Conservation (phyloP, 2,888 invertebrate species). For the Plebejus argus region DNA sequence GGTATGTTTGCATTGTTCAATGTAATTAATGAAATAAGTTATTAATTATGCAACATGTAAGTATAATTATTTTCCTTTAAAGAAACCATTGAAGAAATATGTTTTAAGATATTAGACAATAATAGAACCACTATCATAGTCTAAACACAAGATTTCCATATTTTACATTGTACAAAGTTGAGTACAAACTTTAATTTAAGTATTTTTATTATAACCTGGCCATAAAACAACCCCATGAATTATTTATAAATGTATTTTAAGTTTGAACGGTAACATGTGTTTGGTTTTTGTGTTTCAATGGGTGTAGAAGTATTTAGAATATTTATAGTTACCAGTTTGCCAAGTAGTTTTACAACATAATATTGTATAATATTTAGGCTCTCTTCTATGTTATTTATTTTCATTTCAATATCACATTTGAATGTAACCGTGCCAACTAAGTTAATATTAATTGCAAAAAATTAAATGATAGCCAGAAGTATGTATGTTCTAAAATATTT, state of each 20-base stretch:
- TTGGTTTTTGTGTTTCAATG: background rate
- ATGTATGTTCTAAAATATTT: background rate
- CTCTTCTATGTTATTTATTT: constrained; percentile 21
- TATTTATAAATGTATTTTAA: constrained; percentile 59
- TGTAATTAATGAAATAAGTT: background rate
- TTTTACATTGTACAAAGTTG: background rate
- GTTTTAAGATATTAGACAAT: background rate
- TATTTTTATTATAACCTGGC: background rate
- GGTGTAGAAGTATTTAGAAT: constrained; percentile 19
- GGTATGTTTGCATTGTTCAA: background rate
- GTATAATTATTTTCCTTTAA: background rate
- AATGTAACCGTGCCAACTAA: constrained; percentile 9
- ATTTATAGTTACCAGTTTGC: constrained; percentile 30
- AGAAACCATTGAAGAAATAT: background rate
- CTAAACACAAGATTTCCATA: background rate
- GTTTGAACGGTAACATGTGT: constrained; percentile 44
- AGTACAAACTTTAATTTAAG: background rate
- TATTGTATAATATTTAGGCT: constrained; percentile 1
- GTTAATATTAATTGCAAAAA: background rate
- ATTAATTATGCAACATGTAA: background rate
- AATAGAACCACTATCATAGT: background rate
- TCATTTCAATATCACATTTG: background rate
- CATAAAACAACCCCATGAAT: constrained; percentile 56
- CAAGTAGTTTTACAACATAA: constrained; percentile 2
- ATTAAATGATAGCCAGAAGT: background rate